Evolutionary conservation across 35 echinoderm and acorn worm genomes (phyloP).

Genomic region (Stichopus chloronotus): DNA sequence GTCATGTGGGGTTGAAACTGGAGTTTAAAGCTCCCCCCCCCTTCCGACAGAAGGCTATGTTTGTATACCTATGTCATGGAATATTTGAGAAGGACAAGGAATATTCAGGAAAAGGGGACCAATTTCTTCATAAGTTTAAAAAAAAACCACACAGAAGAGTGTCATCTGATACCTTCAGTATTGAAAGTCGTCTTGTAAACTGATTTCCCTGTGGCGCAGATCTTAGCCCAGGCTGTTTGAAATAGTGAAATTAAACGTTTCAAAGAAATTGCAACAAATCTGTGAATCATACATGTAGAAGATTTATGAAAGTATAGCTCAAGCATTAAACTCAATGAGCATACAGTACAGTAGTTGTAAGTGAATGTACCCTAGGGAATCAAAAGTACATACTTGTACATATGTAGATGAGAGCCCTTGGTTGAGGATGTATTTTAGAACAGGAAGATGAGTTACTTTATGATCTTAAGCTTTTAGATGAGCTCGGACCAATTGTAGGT

Average conservation of each 20-base stretch:
- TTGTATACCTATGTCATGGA: slow-evolving; percentile 36
- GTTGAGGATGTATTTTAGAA: neutral
- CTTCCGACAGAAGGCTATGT: slow-evolving; percentile 45
- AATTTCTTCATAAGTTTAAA: slow-evolving; percentile 62
- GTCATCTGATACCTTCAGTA: neutral
- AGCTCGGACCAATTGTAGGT: neutral
- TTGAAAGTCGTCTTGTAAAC: neutral
- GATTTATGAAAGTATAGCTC: neutral
- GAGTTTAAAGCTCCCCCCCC: slow-evolving; percentile 47
- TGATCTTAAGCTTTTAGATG: neutral
- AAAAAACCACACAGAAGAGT: slow-evolving; percentile 14
- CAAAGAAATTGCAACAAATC: slow-evolving; percentile 2
- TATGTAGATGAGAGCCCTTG: neutral
- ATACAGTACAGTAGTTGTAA: neutral
- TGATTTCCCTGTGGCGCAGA: neutral
- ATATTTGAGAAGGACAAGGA: slow-evolving; percentile 36
- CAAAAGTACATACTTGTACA: slow-evolving; percentile 17
- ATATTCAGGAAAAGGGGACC: neutral
- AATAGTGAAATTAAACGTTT: neutral
- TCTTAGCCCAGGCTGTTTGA: neutral
- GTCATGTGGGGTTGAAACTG: slow-evolving; percentile 29
- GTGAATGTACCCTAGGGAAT: neutral
- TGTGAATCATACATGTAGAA: neutral
- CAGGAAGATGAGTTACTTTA: neutral
- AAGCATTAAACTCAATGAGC: neutral